These are phyloP conservation scores for Drosophila neocordata DNA, from an alignment of 1,140 invertebrate species.

Conservation along the genomic window DNA sequence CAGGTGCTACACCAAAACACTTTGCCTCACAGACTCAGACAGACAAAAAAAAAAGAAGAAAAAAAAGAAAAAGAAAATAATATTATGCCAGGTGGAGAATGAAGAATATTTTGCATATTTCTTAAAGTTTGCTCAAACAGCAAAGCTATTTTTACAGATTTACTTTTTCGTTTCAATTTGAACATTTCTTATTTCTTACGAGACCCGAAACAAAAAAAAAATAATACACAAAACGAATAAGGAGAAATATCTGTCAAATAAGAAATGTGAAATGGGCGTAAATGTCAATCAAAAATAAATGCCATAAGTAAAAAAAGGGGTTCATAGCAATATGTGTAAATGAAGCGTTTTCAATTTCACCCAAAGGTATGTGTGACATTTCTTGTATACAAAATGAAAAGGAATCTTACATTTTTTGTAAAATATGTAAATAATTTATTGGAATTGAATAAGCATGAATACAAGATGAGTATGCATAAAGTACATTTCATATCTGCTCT, in stretches of 20 bases:
- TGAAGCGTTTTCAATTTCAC: constrained; percentile 13
- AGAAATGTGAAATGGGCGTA: constrained; percentile 16
- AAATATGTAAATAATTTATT: constrained; percentile 4
- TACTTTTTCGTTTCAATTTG: neutral
- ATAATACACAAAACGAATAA: no score
- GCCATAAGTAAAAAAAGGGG: constrained; percentile 15
- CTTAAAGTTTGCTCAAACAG: constrained; percentile 5
- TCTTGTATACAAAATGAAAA: neutral
- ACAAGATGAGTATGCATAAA: no score
- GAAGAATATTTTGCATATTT: neutral
- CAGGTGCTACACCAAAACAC: constrained; percentile 28
- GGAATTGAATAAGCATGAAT: no score
- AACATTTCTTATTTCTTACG: no score
- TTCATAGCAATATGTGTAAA: constrained; percentile 8
- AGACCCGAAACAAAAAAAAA: neutral
- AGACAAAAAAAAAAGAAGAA: neutral
- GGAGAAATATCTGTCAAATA: constrained; percentile 7
- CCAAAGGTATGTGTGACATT: constrained; percentile 13
- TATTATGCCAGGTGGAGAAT: constrained; percentile 1
- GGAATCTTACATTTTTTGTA: neutral
- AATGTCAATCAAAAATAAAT: constrained; percentile 18
- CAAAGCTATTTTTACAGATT: constrained; percentile 2
- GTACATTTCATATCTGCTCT: no score
- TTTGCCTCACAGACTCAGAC: neutral
- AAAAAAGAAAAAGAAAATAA: neutral